phyloP scores from a whole-genome alignment of 2,113 vertebrate species.

The Ageneiosus marmoratus region DNA sequence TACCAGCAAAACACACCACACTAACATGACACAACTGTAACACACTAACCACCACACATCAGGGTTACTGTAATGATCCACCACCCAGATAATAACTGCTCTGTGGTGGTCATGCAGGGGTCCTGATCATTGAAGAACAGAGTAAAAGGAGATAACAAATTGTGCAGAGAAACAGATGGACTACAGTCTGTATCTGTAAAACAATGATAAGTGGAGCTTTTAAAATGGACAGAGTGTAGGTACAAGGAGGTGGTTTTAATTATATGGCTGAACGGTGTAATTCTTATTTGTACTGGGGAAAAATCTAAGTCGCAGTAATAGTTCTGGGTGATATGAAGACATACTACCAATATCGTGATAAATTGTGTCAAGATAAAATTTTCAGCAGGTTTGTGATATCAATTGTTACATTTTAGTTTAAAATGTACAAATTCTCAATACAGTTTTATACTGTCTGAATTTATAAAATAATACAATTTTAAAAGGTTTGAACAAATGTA shows the following conservation, averaged over 20 bases:
- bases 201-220: too few relatives aligned
- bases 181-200: too few relatives aligned
- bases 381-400: background rate
- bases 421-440: background rate
- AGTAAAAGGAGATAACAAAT: background rate
- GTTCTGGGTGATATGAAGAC: background rate
- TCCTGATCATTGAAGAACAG: background rate
- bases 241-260: too few relatives aligned
- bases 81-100: too few relatives aligned
- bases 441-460: background rate
- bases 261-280: too few relatives aligned
- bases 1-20: too few relatives aligned
- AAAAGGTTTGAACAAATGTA: background rate
- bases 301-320: background rate
- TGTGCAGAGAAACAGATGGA: too few relatives aligned
- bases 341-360: background rate
- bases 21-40: background rate
- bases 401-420: background rate
- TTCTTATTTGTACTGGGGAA: background rate
- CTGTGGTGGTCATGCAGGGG: too few relatives aligned
- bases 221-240: too few relatives aligned
- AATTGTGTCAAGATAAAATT: background rate
- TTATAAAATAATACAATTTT: background rate
- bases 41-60: too few relatives aligned
- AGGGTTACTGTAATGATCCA: too few relatives aligned